Evolutionary conservation across 92 coral and sea anemone genomes (phyloP), one percentile per base, ranked within the genome.

Genomic region (Hydrozoanthus gracilis): DNA sequence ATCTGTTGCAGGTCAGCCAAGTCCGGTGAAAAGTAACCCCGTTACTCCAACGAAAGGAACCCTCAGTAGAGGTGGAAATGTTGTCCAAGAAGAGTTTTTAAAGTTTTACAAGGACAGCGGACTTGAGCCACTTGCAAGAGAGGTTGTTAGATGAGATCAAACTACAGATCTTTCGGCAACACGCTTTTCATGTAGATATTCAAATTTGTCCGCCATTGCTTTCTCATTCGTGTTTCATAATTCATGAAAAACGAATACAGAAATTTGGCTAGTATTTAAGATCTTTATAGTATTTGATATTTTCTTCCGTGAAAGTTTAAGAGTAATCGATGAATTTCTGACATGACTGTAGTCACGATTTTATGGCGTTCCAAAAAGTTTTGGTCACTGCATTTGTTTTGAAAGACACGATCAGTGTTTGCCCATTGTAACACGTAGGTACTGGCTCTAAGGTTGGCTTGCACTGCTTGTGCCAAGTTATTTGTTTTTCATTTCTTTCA

Each of bases 1-100:
- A 90, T 94, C 85, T 69, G 75, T 54, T 47, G 52, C 87, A 95
- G 98, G 98, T 92, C 98, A 95, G 60, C 92, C 98, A 65, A 95
- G 98, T 90, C 98, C 98, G 46, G 92, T 91, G 86, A 95, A 95
- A 88, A 91, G 92, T 74, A 86, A 79, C 89, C 87, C 94, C 46
- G 86, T 93, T 10, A 88, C 98, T 76, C 95, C 98, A 70, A 90
- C 92, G 6, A 94, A 92, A 87, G 92, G 95, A 87, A 74, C 91
- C 75, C 83, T 86, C 44, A 71, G 76, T 74, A 92, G 91, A 71
- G 95, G 92, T 66, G 88, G 93, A 20, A 55, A 90, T 16, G 76
- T 87, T 84, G 92, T 92, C n/a, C 93, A 90, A 74, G 92, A 90
- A 80, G 92, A 88, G 71, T 92, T 88, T 27, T 35, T 92, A 20